phyloP scores from a whole-genome alignment of 2,888 invertebrate genomes.

The Stenodema calcarata region DNA sequence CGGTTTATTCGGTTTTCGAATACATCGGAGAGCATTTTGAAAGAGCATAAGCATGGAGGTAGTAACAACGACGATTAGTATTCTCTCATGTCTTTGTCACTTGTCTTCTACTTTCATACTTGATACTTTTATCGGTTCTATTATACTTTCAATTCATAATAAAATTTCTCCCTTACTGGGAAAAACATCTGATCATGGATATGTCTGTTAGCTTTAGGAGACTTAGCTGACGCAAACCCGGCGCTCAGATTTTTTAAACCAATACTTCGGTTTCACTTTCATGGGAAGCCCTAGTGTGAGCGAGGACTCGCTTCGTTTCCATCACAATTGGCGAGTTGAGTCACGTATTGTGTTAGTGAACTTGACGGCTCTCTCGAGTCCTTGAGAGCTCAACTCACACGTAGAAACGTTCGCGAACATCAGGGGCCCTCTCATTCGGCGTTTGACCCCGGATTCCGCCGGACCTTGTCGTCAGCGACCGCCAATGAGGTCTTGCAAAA shows the following conservation, averaged over 20 bases:
- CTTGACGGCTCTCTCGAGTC: slow-evolving; percentile 37
- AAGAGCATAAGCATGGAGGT: too few species aligned
- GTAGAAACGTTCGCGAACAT: slow-evolving; percentile 38
- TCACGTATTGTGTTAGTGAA: slow-evolving; percentile 49
- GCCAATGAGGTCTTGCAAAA: background rate
- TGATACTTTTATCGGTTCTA: too few species aligned
- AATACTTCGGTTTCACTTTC: slow-evolving; percentile 34
- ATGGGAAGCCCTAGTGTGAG: slow-evolving; percentile 26
- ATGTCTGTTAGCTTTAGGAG: too few species aligned
- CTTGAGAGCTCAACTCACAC: slow-evolving; percentile 23
- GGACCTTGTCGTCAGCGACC: background rate
- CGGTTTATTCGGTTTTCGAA: too few species aligned
- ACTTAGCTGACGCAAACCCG: background rate
- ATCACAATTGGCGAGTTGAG: slow-evolving; percentile 46
- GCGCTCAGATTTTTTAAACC: background rate
- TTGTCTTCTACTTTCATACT: too few species aligned
- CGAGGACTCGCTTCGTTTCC: slow-evolving; percentile 36
- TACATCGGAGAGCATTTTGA: too few species aligned
- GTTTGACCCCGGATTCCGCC: slow-evolving; percentile 29
- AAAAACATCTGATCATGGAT: too few species aligned
- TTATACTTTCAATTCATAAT: too few species aligned
- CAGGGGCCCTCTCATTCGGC: slow-evolving; percentile 18
- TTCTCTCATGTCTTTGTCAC: too few species aligned
- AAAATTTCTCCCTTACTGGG: too few species aligned
- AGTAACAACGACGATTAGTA: too few species aligned